A percentile compares a stretch with the other conserved stretches of the same genome.
These are phyloP conservation scores for Cyclophora punctaria DNA, from an alignment of 2,888 invertebrate species.

Conservation along the genomic window DNA sequence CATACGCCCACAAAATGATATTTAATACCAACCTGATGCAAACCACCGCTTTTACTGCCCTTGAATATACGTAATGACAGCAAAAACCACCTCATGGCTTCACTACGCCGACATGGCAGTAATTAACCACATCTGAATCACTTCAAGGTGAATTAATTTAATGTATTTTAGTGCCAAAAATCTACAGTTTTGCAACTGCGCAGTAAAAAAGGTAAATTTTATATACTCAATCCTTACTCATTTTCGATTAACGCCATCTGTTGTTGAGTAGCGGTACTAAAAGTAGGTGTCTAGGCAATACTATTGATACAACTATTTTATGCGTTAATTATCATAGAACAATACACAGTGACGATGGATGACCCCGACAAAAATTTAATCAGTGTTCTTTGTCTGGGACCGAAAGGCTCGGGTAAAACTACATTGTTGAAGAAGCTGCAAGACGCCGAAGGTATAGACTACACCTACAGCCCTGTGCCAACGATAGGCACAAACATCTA, in stretches of 20 bases:
- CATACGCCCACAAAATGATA: constrained; percentile 2
- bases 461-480: constrained; percentile 85
- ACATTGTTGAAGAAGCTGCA: constrained; percentile 84
- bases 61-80: constrained; percentile 8
- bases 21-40: constrained; percentile 8
- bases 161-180: constrained; percentile 9
- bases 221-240: background rate
- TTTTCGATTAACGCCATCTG: constrained; percentile 37
- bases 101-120: constrained; percentile 4
- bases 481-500: constrained; percentile 87
- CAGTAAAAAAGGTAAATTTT: background rate
- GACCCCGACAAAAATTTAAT: constrained; percentile 55
- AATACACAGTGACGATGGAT: constrained; percentile 35
- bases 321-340: background rate
- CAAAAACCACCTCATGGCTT: constrained; percentile 13
- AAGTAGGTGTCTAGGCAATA: constrained; percentile 13
- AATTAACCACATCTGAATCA: constrained; percentile 10
- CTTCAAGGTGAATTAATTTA: constrained; percentile 15
- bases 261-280: constrained; percentile 34
- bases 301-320: constrained; percentile 33
- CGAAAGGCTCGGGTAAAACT: constrained; percentile 87
- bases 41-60: constrained; percentile 12
- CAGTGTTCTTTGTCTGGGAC: constrained; percentile 81
- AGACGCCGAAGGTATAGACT: constrained; percentile 80
- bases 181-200: constrained; percentile 4